Evolutionary conservation across 2,888 invertebrate genomes (phyloP).

Genomic region (Calameuta idolon): DNA sequence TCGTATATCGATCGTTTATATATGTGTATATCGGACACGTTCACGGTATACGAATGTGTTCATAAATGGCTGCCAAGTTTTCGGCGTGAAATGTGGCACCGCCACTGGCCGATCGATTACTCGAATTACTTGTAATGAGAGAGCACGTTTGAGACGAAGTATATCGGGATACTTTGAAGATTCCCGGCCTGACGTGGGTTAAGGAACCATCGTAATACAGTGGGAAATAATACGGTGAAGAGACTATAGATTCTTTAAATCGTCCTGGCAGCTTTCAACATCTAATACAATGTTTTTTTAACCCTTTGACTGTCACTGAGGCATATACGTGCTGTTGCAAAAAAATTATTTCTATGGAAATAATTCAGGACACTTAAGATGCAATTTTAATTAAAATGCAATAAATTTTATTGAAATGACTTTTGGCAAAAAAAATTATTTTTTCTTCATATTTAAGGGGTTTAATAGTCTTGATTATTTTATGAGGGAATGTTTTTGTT

Average conservation of each 20-base stretch:
- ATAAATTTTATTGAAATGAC: too few relatives aligned
- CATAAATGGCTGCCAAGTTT: neutral
- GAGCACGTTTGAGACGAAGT: neutral
- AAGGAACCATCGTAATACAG: neutral
- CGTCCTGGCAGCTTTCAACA: too few relatives aligned
- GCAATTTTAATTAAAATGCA: too few relatives aligned
- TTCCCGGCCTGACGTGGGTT: neutral
- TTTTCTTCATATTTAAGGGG: too few relatives aligned
- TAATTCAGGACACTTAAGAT: too few relatives aligned
- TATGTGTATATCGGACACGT: neutral
- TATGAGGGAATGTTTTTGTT: neutral
- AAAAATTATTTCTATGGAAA: too few relatives aligned
- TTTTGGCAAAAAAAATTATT: too few relatives aligned
- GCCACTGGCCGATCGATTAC: conserved; percentile 6
- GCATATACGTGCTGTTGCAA: too few relatives aligned
- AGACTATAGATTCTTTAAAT: too few relatives aligned
- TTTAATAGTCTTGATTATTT: neutral
- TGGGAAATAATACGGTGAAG: neutral
- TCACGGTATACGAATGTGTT: neutral
- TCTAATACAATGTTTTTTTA: too few relatives aligned
- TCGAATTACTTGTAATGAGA: conserved; percentile 6
- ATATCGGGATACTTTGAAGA: neutral
- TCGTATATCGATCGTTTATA: neutral
- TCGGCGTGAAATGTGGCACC: conserved; percentile 8
- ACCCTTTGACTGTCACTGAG: too few relatives aligned